phyloP scores from a whole-genome alignment of 2,888 invertebrate genomes.

The Pterostichus madidus region DNA sequence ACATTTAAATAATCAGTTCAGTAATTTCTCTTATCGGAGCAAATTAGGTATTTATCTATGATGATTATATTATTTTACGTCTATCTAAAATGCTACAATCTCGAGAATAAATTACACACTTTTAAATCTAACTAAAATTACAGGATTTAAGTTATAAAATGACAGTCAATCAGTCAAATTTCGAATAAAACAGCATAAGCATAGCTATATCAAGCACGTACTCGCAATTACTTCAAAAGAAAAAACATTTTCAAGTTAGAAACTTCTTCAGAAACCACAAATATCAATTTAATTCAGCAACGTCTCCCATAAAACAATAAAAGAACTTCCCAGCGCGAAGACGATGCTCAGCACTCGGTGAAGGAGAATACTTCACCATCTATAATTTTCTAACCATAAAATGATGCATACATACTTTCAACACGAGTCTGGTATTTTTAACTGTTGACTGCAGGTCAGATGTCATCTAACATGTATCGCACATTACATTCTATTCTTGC shows the following conservation, averaged over 20 bases:
- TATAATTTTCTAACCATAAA: conserved; percentile 52
- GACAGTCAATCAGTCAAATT: background rate
- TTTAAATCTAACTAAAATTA: background rate
- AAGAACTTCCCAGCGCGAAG: conserved; percentile 1
- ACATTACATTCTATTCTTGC: conserved; percentile 43
- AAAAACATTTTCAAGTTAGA: conserved; percentile 7
- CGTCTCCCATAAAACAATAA: conserved; percentile 28
- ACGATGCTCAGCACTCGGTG: background rate
- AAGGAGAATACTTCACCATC: conserved; percentile 5
- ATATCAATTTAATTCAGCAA: conserved; percentile 41
- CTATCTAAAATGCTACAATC: no score
- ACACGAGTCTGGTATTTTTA: conserved; percentile 22
- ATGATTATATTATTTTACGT: no score
- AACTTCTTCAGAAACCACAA: conserved; percentile 43
- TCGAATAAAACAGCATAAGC: background rate
- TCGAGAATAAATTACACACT: background rate
- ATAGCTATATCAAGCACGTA: conserved; percentile 1
- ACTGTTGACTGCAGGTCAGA: conserved; percentile 40
- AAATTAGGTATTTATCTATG: background rate
- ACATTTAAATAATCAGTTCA: background rate
- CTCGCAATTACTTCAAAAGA: conserved; percentile 21
- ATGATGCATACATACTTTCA: conserved; percentile 30
- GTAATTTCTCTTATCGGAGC: no score
- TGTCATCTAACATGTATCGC: conserved; percentile 47
- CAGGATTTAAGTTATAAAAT: background rate